These are phyloP conservation scores for Drosophila pruinosa DNA, from an alignment of 1,140 invertebrate species.

Conservation along the genomic window DNA sequence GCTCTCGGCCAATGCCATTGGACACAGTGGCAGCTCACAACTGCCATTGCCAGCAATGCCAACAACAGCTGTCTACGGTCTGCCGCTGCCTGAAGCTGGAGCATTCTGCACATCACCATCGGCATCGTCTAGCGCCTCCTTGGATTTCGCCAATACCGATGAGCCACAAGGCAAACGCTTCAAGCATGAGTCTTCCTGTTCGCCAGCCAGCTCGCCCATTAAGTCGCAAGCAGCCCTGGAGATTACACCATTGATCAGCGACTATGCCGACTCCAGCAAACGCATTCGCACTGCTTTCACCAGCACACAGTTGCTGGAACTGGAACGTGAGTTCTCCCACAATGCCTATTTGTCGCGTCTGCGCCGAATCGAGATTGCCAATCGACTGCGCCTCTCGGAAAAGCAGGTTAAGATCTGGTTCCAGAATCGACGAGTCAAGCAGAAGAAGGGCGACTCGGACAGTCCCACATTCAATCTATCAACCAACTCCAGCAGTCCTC, in stretches of 20 bases:
- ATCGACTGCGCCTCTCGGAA: conserved; percentile 92
- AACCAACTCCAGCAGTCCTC: conserved; percentile 60
- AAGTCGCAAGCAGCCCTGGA: conserved; percentile 83
- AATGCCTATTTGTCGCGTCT: conserved; percentile 96
- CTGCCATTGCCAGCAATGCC: conserved; percentile 36
- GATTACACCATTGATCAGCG: conserved; percentile 84
- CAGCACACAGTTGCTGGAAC: conserved; percentile 93
- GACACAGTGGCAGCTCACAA: conserved; percentile 18
- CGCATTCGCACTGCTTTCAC: conserved; percentile 96
- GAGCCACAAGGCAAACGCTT: conserved; percentile 65
- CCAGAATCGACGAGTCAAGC: conserved; percentile 94
- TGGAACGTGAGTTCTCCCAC: conserved; percentile 95
- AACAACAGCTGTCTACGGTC: conserved; percentile 34
- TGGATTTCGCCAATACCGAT: conserved; percentile 57
- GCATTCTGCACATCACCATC: conserved; percentile 76
- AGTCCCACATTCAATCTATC: conserved; percentile 76
- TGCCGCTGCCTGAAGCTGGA: conserved; percentile 54
- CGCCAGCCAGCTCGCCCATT: conserved; percentile 69
- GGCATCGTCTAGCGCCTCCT: conserved; percentile 65
- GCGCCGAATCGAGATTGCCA: conserved; percentile 95
- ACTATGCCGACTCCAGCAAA: conserved; percentile 86
- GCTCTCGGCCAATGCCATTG: conserved; percentile 63
- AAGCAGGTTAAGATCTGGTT: conserved; percentile 98
- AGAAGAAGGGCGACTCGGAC: conserved; percentile 91
- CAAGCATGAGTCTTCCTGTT: conserved; percentile 73